Evolutionary conservation across 2,113 vertebrate species (phyloP).

Genomic region (Eleginops maclovinus): DNA sequence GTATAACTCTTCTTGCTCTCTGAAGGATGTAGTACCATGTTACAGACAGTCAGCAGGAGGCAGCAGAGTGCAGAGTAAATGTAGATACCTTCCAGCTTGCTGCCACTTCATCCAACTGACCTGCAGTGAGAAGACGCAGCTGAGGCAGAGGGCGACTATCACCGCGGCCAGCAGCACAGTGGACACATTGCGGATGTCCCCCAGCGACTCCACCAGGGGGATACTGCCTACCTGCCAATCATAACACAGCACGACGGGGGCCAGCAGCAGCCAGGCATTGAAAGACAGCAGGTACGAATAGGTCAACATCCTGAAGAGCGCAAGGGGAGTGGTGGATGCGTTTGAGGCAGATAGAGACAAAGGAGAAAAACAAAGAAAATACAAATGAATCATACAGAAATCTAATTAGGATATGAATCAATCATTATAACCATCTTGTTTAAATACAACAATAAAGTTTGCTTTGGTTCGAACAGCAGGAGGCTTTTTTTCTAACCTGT

Average conservation of each 20-base stretch:
- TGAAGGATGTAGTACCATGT: not conserved
- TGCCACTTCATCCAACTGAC: conserved; percentile 75
- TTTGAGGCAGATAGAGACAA: not conserved
- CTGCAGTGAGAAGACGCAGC: conserved; percentile 88
- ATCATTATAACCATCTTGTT: not conserved
- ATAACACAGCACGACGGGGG: conserved; percentile 92
- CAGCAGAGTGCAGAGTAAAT: not conserved
- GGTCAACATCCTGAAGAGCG: conserved; percentile 88
- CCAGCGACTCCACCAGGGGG: conserved; percentile 91
- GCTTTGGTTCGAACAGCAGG: no score
- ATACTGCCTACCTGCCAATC: conserved; percentile 99
- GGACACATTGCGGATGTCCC: conserved; percentile 89
- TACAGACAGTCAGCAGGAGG: not conserved
- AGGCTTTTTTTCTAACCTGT: no score
- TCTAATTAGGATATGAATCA: not conserved
- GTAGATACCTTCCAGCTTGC: not conserved
- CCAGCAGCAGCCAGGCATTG: conserved; percentile 94
- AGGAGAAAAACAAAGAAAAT: not conserved
- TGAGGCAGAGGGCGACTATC: conserved; percentile 85
- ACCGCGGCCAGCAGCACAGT: conserved; percentile 85
- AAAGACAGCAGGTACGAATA: conserved; percentile 96
- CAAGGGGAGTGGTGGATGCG: not conserved
- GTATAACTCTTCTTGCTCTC: not conserved
- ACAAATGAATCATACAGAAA: not conserved
- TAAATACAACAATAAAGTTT: not conserved